Percentiles rank a stretch among this genome's conserved stretches.
Evolutionary conservation across 2,888 invertebrate species (phyloP).

Genomic region (Rugalucina vietnamica): DNA sequence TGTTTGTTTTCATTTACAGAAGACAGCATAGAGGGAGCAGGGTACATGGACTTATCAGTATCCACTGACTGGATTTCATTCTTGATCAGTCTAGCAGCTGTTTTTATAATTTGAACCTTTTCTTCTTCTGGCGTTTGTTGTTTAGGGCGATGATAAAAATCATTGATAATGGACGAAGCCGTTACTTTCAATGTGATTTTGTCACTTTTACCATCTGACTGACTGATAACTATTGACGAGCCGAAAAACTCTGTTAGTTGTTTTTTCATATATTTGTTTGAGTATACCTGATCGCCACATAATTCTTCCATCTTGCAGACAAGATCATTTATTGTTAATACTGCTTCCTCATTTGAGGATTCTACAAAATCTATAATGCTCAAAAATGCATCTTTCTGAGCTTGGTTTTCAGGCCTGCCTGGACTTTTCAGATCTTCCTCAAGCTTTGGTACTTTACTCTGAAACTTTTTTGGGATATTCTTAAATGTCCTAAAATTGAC

Average conservation of each 20-base stretch:
- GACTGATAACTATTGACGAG: slow-evolving; percentile 20
- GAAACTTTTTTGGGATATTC: slow-evolving; percentile 15
- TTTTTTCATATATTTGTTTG: slow-evolving; percentile 17
- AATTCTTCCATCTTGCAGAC: slow-evolving; percentile 18
- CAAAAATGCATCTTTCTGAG: slow-evolving; percentile 9
- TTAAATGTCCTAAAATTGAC: slow-evolving; percentile 24
- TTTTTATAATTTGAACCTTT: slow-evolving; percentile 10
- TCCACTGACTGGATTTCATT: background rate
- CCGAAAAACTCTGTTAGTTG: slow-evolving; percentile 28
- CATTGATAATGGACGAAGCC: slow-evolving; percentile 14
- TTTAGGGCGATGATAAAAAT: slow-evolving; percentile 1
- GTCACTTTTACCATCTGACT: slow-evolving; percentile 16
- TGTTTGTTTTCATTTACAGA: background rate
- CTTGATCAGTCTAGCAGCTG: slow-evolving; percentile 16
- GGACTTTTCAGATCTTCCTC: slow-evolving; percentile 25
- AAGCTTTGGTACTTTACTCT: background rate
- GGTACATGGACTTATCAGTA: background rate
- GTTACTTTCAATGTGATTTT: slow-evolving; percentile 16
- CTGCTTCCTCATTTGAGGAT: background rate
- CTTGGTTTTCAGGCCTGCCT: slow-evolving; percentile 12
- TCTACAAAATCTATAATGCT: slow-evolving; percentile 24
- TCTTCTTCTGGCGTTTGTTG: background rate
- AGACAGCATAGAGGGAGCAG: background rate
- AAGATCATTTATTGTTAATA: slow-evolving; percentile 23
- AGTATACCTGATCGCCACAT: slow-evolving; percentile 24